phyloP scores from a whole-genome alignment of 2,888 invertebrate genomes.

The Invenusta paracnida region DNA sequence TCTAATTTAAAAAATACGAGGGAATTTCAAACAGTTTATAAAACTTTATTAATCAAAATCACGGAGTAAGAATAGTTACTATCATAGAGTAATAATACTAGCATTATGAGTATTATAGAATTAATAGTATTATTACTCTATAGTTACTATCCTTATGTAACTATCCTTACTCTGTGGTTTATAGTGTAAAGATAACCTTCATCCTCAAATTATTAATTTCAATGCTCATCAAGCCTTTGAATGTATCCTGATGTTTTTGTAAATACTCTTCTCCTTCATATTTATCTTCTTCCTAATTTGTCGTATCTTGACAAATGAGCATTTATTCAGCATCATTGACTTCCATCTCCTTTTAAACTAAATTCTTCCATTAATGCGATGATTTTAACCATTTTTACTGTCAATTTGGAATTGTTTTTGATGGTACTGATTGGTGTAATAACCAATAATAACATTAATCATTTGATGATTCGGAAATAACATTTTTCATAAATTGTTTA shows the following conservation, averaged over 20 bases:
- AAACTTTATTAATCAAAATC: too few relatives aligned
- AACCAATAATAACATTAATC: background rate
- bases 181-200: background rate
- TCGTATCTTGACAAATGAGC: background rate
- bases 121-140: too few relatives aligned
- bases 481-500: too few relatives aligned
- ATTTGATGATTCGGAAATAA: too few relatives aligned
- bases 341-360: background rate
- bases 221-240: background rate
- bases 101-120: too few relatives aligned
- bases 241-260: background rate
- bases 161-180: too few relatives aligned
- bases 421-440: background rate
- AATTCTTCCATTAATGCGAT: background rate
- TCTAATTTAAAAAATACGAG: too few relatives aligned
- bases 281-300: background rate
- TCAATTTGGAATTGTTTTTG: background rate
- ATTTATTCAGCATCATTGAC: background rate
- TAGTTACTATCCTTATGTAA: too few relatives aligned
- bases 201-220: background rate
- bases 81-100: too few relatives aligned
- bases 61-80: too few relatives aligned
- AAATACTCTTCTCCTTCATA: background rate
- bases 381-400: background rate
- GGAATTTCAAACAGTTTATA: too few relatives aligned